Evolutionary conservation across 2,797 vertebrate species (phyloP).

Genomic region (Sebastolobus altivelis): DNA sequence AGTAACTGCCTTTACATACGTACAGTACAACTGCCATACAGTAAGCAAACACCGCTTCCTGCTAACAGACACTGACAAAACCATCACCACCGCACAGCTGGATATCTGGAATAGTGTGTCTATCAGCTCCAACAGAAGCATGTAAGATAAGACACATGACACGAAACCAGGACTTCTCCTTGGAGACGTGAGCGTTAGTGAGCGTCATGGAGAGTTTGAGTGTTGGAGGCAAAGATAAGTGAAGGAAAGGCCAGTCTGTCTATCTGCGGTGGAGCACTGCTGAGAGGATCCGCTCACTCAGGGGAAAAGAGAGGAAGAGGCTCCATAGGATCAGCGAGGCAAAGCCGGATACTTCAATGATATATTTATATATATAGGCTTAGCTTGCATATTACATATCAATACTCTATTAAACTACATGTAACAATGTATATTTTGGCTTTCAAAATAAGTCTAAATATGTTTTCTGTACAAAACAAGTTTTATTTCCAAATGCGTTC

Average conservation of each 20-base stretch:
- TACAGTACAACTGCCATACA: not conserved
- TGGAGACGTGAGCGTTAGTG: not conserved
- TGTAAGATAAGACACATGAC: constrained; percentile 45
- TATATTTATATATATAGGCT: no score
- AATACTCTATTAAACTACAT: no score
- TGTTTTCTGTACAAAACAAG: no score
- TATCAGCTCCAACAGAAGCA: constrained; percentile 26
- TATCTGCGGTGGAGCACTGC: constrained; percentile 21
- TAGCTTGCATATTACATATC: not conserved
- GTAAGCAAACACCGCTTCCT: constrained; percentile 31
- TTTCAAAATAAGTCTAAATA: no score
- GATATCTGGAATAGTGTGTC: constrained; percentile 26
- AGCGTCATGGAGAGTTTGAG: constrained; percentile 18
- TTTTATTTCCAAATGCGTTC: no score
- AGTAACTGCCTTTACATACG: not conserved
- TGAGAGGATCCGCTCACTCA: constrained; percentile 13
- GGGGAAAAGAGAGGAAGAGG: constrained; percentile 43
- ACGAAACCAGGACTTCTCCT: constrained; percentile 14
- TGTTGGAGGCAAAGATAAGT: constrained; percentile 50
- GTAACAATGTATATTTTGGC: no score
- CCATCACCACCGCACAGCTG: not conserved
- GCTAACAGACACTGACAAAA: constrained; percentile 19
- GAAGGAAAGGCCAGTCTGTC: constrained; percentile 18
- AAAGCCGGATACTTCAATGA: no score
- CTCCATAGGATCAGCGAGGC: not conserved